These are phyloP conservation scores for Sterrhoptilus dennistouni DNA, from an alignment of 2,113 vertebrate species.

Conservation along the genomic window DNA sequence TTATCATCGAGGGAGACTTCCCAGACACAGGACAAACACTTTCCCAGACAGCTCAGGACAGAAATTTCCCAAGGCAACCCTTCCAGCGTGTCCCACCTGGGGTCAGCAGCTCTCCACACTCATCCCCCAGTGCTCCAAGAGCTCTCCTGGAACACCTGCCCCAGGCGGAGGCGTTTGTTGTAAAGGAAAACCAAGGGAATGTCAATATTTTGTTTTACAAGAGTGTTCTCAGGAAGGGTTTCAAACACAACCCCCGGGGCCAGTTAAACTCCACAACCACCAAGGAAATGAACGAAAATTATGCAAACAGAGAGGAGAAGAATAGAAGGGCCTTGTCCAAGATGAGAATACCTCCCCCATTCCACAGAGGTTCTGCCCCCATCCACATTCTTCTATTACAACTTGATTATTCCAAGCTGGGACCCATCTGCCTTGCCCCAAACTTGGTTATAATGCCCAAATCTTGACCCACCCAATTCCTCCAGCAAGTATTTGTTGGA, in stretches of 20 bases:
- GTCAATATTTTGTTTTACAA: neutral
- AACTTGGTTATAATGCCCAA: neutral
- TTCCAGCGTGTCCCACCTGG: neutral
- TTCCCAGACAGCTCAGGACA: neutral
- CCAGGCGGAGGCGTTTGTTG: neutral
- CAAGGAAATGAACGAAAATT: neutral
- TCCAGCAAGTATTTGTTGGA: slow-evolving; percentile 38
- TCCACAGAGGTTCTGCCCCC: slow-evolving; percentile 31
- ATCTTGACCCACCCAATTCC: neutral
- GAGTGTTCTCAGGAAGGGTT: neutral
- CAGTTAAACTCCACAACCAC: neutral
- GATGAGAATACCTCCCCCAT: slow-evolving; percentile 4
- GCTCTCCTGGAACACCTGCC: neutral
- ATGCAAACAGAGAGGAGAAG: slow-evolving; percentile 53
- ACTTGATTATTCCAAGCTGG: slow-evolving; percentile 46
- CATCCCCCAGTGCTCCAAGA: neutral
- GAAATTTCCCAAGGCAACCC: neutral
- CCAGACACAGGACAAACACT: neutral
- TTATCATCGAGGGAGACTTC: neutral
- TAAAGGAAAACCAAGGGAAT: neutral
- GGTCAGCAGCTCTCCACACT: neutral
- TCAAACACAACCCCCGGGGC: neutral
- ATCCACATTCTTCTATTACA: neutral
- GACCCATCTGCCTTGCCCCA: neutral
- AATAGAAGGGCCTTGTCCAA: slow-evolving; percentile 50